Evolutionary conservation across 2,113 vertebrate species (phyloP), one percentile per base, ranked within the genome.

Genomic region (Uria lomvia): DNA sequence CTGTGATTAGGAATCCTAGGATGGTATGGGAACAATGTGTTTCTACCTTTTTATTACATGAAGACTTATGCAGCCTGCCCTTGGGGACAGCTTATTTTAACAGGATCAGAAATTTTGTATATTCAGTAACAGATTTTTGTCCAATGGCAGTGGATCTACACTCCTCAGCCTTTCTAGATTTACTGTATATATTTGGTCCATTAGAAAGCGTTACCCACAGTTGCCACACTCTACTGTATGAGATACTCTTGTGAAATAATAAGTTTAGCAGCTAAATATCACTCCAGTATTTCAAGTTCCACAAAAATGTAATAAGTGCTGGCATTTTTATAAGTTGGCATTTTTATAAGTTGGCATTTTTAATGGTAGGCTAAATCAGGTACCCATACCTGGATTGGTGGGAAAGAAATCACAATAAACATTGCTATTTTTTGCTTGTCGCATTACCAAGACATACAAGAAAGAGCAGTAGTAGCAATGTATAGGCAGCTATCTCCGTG

Each of bases 371-470:
- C 15, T 88, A 73, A 80, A 84, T 84, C 42, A 73, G 21, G 18
- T 29, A 53, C 11, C 0, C 0, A 8, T 40, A 75, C 6, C 16
- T 53, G 21, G 38, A 65, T 40, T 73, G 20, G 40, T 80, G 36
- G 43, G 23, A 94, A 59, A 32, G 14, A 72, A 27, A 40, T 36
- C 79, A 36, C 0, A 79, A 27, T 67, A 45, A 50, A 56, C 50
- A 34, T 14, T 65, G 12, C 3, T 72, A 1, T 5, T 66, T 74
- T 79, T 90, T 38, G 2, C 36, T 43, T 73, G 49, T 32, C 23
- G 62, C 15, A 32, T 82, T 92, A 43, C 9, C 30, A 70, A 73
- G 16, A 68, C 3, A 47, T 66, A 38, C 6, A 52, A 70, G 34
- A 92, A 72, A 65, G 5, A 60, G 6, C 24, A 59, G 7, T 15